Percentiles rank a stretch among this genome's conserved stretches.
Conservation (phyloP, 2,888 invertebrate genomes). For the Nyleta sp. region DNA sequence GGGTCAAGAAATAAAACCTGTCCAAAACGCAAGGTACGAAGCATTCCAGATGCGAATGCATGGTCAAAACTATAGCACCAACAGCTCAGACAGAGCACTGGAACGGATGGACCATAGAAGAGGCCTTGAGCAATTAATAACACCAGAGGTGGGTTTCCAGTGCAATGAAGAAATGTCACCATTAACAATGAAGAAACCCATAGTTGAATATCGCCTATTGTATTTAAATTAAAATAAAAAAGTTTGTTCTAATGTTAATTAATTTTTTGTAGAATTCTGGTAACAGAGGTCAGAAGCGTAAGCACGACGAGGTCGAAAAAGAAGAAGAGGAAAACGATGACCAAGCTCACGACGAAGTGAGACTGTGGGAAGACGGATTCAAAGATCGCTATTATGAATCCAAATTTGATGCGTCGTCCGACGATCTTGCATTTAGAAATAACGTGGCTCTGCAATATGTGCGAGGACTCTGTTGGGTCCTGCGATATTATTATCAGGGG, state of each 20-base stretch:
- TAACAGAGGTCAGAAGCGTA: slow-evolving; percentile 83
- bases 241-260: too few species aligned
- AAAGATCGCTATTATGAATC: slow-evolving; percentile 99
- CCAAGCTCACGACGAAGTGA: slow-evolving; percentile 93
- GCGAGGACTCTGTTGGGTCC: slow-evolving; percentile 98
- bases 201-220: not conserved
- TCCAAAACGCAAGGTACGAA: slow-evolving; percentile 89
- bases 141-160: slow-evolving; percentile 76
- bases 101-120: slow-evolving; percentile 68
- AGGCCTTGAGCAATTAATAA: slow-evolving; percentile 84
- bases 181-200: not conserved
- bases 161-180: not conserved
- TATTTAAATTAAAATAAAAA: not conserved
- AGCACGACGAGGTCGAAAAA: slow-evolving; percentile 83
- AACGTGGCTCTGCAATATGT: slow-evolving; percentile 97
- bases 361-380: slow-evolving; percentile 98
- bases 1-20: slow-evolving; percentile 78
- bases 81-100: slow-evolving; percentile 67
- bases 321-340: slow-evolving; percentile 86
- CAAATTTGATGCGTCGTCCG: slow-evolving; percentile 91
- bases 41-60: slow-evolving; percentile 87
- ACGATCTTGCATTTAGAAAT: slow-evolving; percentile 92
- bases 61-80: slow-evolving; percentile 76
- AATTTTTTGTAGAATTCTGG: slow-evolving; percentile 72
- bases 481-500: slow-evolving; percentile 99